Evolutionary conservation across 2,797 vertebrate species (phyloP), one percentile per base, ranked within the genome.

Genomic region (Salarias fasciatus): DNA sequence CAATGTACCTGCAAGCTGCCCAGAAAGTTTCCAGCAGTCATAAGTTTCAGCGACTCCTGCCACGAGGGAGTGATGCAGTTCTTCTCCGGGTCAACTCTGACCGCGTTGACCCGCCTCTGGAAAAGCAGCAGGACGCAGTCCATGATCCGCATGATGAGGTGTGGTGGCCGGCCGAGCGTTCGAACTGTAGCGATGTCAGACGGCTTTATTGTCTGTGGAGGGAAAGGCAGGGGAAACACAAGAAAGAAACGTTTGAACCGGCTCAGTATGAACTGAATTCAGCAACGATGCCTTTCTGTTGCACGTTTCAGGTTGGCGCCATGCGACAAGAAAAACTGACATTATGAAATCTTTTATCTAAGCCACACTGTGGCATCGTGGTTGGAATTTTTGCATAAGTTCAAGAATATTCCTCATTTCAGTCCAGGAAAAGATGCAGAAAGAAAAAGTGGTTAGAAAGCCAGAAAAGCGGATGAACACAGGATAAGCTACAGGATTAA

Each of bases 81-180:
- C 81, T 92, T 98, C 63, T 97, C 96, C 0, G 79, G 87, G 82
- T 99, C 96, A 0, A 91, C 60, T 82, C 94, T 96, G 53, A 97
- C 95, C 0, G 86, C 51, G 62, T 95, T 98, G 48, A 99, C 83
- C 64, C 87, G 94, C 46, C 94, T 91, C 63, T 97, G 95, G 85
- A 99, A 97, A 7, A 99, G 94, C 82, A 99, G 91, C 74, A 99
- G 73, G 77, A 98, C 97, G 0, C 96, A 98, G 68, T 99, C 98
- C 98, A 99, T 99, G 86, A 99, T 99, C 2, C 96, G 89, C 98
- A 99, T 99, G 86, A 99, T 97, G 72, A 99, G 95, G 76, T 98
- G 97, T 0, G 98, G 97, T 0, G 97, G 97, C 0, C 96, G 93
- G 5, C 95, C 95, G 15, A 99, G 87, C 0, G 96, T 98, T 15